phyloP scores from a whole-genome alignment of 2,797 vertebrate species.

The Macrochelys suwanniensis region DNA sequence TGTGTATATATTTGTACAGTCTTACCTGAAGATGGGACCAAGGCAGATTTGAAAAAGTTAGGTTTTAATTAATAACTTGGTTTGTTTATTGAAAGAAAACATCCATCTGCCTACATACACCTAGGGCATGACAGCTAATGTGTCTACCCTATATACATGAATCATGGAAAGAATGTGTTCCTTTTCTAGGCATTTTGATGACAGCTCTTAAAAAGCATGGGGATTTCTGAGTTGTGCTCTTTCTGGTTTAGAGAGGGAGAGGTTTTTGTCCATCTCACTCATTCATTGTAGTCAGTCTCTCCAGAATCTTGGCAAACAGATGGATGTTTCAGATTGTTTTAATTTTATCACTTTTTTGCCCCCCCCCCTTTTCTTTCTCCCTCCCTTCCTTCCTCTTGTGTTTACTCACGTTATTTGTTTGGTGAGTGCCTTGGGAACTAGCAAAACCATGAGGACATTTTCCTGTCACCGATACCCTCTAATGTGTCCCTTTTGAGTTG shows the following conservation, averaged over 20 bases:
- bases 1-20: not conserved
- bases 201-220: constrained; percentile 25
- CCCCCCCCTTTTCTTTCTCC: constrained; percentile 63
- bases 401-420: constrained; percentile 88
- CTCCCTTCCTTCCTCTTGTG: constrained; percentile 83
- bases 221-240: not conserved
- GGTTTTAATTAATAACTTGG: constrained; percentile 45
- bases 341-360: constrained; percentile 76
- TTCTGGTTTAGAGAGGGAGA: constrained; percentile 55
- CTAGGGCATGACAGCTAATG: constrained; percentile 61
- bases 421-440: constrained; percentile 96
- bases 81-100: constrained; percentile 72
- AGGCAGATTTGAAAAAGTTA: constrained; percentile 57
- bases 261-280: constrained; percentile 45
- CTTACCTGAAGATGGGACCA: constrained; percentile 45
- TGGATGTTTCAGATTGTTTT: constrained; percentile 74
- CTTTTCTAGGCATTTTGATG: constrained; percentile 31
- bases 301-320: constrained; percentile 58
- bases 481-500: constrained; percentile 97
- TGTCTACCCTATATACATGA: constrained; percentile 38
- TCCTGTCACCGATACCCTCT: constrained; percentile 99
- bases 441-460: constrained; percentile 99
- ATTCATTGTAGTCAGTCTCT: constrained; percentile 60
- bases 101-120: constrained; percentile 67
- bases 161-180: constrained; percentile 5